Percentiles rank a stretch among this genome's conserved stretches.
Evolutionary conservation across 2,888 invertebrate genomes (phyloP).

Genomic region (Catocala fraxini): DNA sequence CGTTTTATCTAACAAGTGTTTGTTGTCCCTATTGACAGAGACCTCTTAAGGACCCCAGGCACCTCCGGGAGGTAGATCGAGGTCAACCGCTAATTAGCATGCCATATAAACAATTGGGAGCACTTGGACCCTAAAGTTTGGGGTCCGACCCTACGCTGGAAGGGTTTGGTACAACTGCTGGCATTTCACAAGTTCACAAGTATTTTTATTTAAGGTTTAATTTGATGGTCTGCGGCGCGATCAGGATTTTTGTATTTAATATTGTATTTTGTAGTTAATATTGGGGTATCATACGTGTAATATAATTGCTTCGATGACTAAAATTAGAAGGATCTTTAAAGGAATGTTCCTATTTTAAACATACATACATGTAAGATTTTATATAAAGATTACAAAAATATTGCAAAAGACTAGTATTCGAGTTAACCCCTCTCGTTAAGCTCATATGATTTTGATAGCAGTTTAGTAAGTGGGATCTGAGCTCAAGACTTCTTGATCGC

Average conservation of each 20-base stretch:
- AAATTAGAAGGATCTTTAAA: too few relatives aligned
- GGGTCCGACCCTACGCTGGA: conserved; percentile 6
- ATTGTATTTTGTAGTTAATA: not conserved
- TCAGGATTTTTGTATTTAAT: conserved; percentile 8
- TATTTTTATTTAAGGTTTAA: conserved; percentile 36
- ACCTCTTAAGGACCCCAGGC: conserved; percentile 7
- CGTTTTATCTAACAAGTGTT: conserved; percentile 10
- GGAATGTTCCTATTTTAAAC: too few relatives aligned
- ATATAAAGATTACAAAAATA: too few relatives aligned
- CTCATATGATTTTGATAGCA: too few relatives aligned
- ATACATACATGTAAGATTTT: too few relatives aligned
- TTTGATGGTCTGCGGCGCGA: not conserved
- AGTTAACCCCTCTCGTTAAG: too few relatives aligned
- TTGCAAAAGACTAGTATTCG: too few relatives aligned
- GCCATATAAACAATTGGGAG: conserved; percentile 27
- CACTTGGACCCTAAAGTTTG: conserved; percentile 42
- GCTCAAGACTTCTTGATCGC: too few relatives aligned
- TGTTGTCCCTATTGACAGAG: conserved; percentile 13
- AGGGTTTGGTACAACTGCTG: conserved; percentile 4
- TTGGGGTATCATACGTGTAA: not conserved
- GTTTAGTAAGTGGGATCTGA: too few relatives aligned
- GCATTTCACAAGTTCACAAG: conserved; percentile 30
- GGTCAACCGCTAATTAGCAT: conserved; percentile 52
- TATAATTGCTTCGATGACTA: too few relatives aligned
- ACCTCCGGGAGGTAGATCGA: conserved; percentile 12